Conservation (phyloP, 2,113 vertebrate genomes). For the Siphamia tubifer region DNA sequence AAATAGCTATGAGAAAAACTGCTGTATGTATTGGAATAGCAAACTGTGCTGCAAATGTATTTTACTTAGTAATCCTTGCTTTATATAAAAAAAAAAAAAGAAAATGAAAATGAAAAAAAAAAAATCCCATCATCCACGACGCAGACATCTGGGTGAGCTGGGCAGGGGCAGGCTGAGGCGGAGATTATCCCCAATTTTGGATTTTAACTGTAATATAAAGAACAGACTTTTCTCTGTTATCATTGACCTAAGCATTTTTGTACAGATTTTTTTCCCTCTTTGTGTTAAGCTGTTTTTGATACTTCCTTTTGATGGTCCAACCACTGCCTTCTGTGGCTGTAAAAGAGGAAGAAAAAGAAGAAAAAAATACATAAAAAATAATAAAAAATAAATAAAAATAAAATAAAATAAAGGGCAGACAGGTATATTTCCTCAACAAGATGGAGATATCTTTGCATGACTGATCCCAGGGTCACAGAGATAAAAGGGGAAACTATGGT, state of each 20-base stretch:
- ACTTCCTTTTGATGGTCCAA: conserved; percentile 87
- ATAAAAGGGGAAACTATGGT: conserved; percentile 37
- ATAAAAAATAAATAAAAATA: too few species aligned
- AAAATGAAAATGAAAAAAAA: too few species aligned
- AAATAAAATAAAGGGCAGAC: conserved; percentile 78
- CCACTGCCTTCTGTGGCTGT: conserved; percentile 87
- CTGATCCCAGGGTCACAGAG: conserved; percentile 86
- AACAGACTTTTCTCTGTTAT: conserved; percentile 88
- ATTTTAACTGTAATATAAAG: conserved; percentile 95
- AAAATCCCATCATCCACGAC: conserved; percentile 84
- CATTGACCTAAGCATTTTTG: conserved; percentile 90
- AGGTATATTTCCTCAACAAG: conserved; percentile 84
- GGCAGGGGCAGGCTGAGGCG: conserved; percentile 28
- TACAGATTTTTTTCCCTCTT: conserved; percentile 83
- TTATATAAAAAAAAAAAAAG: conserved; percentile 63
- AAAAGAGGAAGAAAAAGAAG: too few species aligned
- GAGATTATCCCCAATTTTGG: conserved; percentile 81
- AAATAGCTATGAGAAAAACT: conserved; percentile 87
- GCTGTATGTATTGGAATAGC: conserved; percentile 96
- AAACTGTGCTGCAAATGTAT: conserved; percentile 93
- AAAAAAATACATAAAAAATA: too few species aligned
- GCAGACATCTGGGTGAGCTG: conserved; percentile 78
- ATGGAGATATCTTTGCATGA: conserved; percentile 90
- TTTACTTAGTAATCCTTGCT: conserved; percentile 92
- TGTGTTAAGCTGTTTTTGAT: conserved; percentile 87